phyloP scores from a whole-genome alignment of 2,113 vertebrate genomes.

The Vidua macroura region DNA sequence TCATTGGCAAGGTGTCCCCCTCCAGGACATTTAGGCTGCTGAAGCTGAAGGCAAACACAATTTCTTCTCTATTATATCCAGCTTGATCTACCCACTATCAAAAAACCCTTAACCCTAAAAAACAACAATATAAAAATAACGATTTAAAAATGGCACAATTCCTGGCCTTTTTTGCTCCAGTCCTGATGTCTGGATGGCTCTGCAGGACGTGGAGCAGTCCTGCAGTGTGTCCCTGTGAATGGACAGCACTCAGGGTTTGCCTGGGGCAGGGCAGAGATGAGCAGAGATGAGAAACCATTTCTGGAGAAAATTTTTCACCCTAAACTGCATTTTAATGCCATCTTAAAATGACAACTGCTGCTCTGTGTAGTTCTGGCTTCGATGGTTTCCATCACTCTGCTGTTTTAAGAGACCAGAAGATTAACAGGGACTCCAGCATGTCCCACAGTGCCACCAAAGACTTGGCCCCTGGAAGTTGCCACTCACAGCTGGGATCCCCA shows the following conservation, averaged over 20 bases:
- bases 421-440: not conserved
- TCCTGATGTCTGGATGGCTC: not conserved
- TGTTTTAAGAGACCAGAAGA: not conserved
- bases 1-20: not conserved
- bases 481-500: not conserved
- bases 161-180: not conserved
- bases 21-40: not conserved
- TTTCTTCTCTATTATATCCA: not conserved
- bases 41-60: not conserved
- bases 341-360: not conserved
- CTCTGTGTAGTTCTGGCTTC: not conserved
- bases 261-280: not conserved
- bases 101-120: not conserved
- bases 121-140: not conserved
- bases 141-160: not conserved
- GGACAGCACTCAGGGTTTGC: slow-evolving; percentile 1
- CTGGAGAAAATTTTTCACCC: not conserved
- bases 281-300: not conserved
- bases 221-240: rapidly evolving
- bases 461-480: not conserved
- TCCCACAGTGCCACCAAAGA: not conserved
- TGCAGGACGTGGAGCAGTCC: not conserved
- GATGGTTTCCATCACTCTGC: not conserved
- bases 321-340: not conserved
- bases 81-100: not conserved